Evolutionary conservation across 2,113 vertebrate genomes (phyloP), one percentile per base, ranked within the genome.

Genomic region (Prionailurus viverrinus): DNA sequence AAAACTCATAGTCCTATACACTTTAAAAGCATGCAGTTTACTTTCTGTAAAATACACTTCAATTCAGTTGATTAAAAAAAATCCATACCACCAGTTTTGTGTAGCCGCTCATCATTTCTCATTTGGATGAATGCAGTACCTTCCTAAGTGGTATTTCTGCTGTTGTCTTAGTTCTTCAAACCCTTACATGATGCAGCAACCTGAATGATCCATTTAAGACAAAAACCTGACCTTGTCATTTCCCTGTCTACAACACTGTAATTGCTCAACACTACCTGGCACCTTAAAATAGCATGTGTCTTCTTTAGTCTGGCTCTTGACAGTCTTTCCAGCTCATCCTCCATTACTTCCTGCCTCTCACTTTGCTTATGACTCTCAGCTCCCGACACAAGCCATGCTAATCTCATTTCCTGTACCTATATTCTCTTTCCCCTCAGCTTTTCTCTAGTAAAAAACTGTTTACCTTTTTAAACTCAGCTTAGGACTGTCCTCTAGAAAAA

Each of bases 391-490:
- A 3, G 36, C 58, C 39, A 29, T 76, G 33, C 41, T 39, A n/a
- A 51, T 93, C 80, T 69, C 18, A 51, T 87, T 71, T 92, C 15
- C 91, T 71, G 25, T 85, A 19, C 65, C 29, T 76, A 0, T 65
- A 29, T 0, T 36, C 15, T 58, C 71, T 96, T 66, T 82, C 4
- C 8, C 39, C 71, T 88, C 16, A 74, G 19, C 39, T 45, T 82
- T 90, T 81, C 71, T 96, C n/a, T 93, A 14, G 45, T 95, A 76
- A 92, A 86, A 71, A 95, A 36, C 48, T 36, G 7, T 81, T 91
- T 71, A 48, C 31, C 79, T 61, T 95, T 92, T 86, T 79, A 94
- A 97, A 83, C 55, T 90, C 88, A 96, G 39, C 29, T 87, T 31
- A 80, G 78, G 66, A 65, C 33, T 97, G 36, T 82, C 39, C 27